Conservation (phyloP, 2,113 vertebrate genomes). For the Oncorhynchus mykiss region DNA sequence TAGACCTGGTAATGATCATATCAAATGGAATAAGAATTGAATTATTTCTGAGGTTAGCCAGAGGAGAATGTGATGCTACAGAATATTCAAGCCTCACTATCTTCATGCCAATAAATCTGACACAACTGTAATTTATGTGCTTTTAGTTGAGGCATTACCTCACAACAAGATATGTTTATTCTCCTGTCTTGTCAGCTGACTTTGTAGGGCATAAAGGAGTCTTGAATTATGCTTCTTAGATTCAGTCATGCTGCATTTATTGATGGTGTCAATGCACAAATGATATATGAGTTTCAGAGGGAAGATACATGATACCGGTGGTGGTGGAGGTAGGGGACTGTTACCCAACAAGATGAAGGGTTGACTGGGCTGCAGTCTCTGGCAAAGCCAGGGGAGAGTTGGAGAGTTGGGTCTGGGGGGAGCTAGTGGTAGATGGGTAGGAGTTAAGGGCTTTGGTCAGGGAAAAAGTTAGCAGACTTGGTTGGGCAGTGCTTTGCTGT, state of each 20-base stretch:
- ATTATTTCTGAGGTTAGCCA: slow-evolving; percentile 19
- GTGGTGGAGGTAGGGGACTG: not conserved
- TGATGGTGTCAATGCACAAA: not conserved
- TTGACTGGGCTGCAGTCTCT: slow-evolving; percentile 18
- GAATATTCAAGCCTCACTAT: slow-evolving; percentile 35
- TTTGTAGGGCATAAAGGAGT: slow-evolving; percentile 6
- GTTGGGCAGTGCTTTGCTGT: slow-evolving; percentile 6
- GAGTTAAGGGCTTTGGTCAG: slow-evolving; percentile 35
- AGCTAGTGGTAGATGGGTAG: slow-evolving; percentile 48
- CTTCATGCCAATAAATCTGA: slow-evolving; percentile 48
- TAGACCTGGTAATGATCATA: slow-evolving; percentile 14
- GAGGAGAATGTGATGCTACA: slow-evolving; percentile 28
- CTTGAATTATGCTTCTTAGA: slow-evolving; percentile 11
- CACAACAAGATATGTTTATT: slow-evolving; percentile 16
- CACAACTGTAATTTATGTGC: slow-evolving; percentile 33
- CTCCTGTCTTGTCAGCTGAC: slow-evolving; percentile 31
- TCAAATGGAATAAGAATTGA: slow-evolving; percentile 37
- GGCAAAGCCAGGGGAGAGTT: slow-evolving; percentile 9
- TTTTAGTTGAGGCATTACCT: slow-evolving; percentile 55
- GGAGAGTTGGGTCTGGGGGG: slow-evolving; percentile 30
- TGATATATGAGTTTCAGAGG: not conserved
- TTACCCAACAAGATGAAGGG: slow-evolving; percentile 31
- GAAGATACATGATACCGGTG: slow-evolving; percentile 1
- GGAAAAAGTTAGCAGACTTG: slow-evolving; percentile 16
- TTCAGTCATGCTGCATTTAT: not conserved